Conservation (phyloP, 2,113 vertebrate species). For the Mastomys natalensis region DNA sequence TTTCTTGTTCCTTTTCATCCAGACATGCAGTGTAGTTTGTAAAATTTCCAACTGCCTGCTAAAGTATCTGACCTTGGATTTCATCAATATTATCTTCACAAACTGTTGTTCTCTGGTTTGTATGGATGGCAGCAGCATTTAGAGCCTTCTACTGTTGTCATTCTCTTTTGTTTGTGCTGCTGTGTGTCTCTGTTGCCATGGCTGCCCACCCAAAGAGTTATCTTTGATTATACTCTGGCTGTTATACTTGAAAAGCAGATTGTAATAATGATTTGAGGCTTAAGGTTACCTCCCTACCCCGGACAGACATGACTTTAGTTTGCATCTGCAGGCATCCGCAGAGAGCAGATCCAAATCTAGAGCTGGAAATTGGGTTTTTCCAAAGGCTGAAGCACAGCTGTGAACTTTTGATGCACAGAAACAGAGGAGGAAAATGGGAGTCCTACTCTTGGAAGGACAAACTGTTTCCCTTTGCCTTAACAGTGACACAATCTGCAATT, state of each 20-base stretch:
- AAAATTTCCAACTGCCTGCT: not conserved
- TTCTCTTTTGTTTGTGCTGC: not conserved
- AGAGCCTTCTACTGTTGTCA: too few relatives aligned
- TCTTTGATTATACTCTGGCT: not conserved
- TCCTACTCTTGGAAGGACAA: not conserved
- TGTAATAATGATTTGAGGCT: not conserved
- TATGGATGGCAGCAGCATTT: fast-evolving
- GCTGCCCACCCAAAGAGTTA: not conserved
- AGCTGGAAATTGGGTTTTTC: not conserved
- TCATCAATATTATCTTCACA: not conserved
- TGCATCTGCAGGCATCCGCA: not conserved
- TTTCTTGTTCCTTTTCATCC: not conserved
- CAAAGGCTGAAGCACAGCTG: not conserved
- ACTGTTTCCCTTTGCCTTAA: not conserved
- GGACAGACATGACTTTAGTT: not conserved
- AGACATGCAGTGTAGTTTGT: not conserved
- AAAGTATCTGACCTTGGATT: not conserved
- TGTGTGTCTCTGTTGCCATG: not conserved
- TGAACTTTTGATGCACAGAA: not conserved
- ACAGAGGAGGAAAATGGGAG: not conserved
- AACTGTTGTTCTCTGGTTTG: not conserved
- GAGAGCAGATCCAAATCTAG: not conserved
- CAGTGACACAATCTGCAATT: fast-evolving
- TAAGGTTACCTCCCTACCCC: not conserved
- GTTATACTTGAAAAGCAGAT: not conserved